Base-by-base conservation (phyloP, 2,797 vertebrate species). In the Phataginus tricuspis region DNA sequence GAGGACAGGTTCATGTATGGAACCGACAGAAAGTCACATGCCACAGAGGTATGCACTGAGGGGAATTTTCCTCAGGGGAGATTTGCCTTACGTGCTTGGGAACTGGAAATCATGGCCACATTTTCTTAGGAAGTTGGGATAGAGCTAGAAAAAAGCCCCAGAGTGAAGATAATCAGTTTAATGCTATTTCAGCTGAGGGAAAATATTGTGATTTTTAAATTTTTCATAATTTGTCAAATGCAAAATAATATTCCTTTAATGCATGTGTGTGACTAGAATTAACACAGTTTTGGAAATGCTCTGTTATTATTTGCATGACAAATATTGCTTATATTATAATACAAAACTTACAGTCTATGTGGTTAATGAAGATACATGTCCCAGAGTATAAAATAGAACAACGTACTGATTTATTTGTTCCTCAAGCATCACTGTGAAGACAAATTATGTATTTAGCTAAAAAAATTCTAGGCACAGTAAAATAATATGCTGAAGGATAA, bases 401-500 rank as follows among this genome's bases (percentile, higher is more conserved):
- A 75, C 15, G 5, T 13, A 27, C 39, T 86, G 80, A 80, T 66
- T 92, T 77, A 74, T 86, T 49, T 95, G 72, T 94, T 95, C 83
- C 71, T 92, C 49, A 23, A 37, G 55, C 31, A 42, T 94, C 63
- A 59, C 14, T 74, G 89, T 75, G 37, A 95, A 89, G 93, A 92
- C 45, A 82, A 88, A 86, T 77, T n/a, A 89, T 95, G 68, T 84
- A 57, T 39, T 84, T 87, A 94, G 93, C 0, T 34, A 71, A 90
- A 93, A 68, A 64, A 82, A 85, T 84, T 63, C 57, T 55, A 80
- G 39, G 10, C 21, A 84, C 5, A 59, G 69, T 59, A 66, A 85
- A 98, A 94, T 72, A 90, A 31, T 77, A 90, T 91, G 55, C 39
- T 93, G 85, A 95, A 90, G 75, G 34, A 95, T 87, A 96, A 96